Percentiles rank a stretch among this genome's conserved stretches.
phyloP scores from a whole-genome alignment of 2,113 vertebrate species.

The Dolichallabes microphthalmus region DNA sequence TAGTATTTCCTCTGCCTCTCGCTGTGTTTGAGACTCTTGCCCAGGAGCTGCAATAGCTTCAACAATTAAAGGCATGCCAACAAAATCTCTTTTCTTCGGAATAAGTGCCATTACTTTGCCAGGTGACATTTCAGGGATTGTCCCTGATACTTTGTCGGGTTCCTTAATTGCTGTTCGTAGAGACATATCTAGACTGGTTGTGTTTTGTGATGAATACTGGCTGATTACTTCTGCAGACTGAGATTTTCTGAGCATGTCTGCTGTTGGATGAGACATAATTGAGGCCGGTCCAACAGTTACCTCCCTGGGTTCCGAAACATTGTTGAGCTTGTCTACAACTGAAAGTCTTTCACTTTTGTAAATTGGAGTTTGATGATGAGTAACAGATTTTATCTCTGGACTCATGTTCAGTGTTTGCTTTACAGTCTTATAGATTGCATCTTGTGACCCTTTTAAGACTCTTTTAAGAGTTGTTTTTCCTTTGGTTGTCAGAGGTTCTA shows the following conservation, averaged over 20 bases:
- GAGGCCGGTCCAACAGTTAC: conserved; percentile 61
- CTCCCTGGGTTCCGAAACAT: conserved; percentile 46
- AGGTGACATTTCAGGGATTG: conserved; percentile 15
- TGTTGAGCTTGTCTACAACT: conserved; percentile 54
- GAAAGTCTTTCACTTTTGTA: conserved; percentile 58
- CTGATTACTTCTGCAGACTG: not conserved
- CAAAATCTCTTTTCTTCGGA: conserved; percentile 38
- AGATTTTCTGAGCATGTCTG: not conserved
- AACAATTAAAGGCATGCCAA: conserved; percentile 45
- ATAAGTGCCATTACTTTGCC: conserved; percentile 38
- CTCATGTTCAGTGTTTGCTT: not conserved
- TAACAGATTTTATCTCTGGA: conserved; percentile 4
- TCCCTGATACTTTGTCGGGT: conserved; percentile 6
- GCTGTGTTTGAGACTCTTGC: conserved; percentile 9
- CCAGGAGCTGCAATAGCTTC: conserved; percentile 17
- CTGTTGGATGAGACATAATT: conserved; percentile 54
- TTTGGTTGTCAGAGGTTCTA: not conserved
- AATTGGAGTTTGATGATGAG: conserved; percentile 15
- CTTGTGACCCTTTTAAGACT: conserved; percentile 32
- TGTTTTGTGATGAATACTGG: conserved; percentile 16
- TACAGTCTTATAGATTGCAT: not conserved
- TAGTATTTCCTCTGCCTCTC: not conserved
- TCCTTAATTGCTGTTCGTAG: conserved; percentile 35
- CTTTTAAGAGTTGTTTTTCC: conserved; percentile 6
- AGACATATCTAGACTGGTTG: conserved; percentile 66